A percentile compares a stretch with the other conserved stretches of the same genome.
Evolutionary conservation across 2,888 invertebrate genomes (phyloP).

Genomic region (Agonopterix subpropinquella): DNA sequence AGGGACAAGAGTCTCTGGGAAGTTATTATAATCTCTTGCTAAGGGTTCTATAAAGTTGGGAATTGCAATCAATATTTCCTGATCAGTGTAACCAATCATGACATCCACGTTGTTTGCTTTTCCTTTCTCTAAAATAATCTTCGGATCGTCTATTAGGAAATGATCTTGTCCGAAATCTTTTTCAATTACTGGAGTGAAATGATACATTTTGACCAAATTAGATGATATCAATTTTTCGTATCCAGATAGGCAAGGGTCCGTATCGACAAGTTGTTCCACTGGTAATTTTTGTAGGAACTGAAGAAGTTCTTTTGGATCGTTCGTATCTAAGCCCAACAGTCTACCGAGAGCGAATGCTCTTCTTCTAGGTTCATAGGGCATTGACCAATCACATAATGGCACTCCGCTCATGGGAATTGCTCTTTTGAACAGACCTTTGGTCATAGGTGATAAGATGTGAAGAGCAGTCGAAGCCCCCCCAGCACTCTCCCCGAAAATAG

Average conservation of each 20-base stretch:
- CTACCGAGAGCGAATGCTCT: constrained; percentile 23
- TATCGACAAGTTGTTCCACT: constrained; percentile 18
- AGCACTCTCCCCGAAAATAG: constrained; percentile 43
- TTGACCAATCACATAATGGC: constrained; percentile 23
- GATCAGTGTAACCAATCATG: constrained; percentile 80
- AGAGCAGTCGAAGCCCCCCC: constrained; percentile 29
- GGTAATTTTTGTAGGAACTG: constrained; percentile 26
- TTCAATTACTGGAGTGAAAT: constrained; percentile 43
- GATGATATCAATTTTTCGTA: constrained; percentile 32
- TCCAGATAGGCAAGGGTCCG: constrained; percentile 18
- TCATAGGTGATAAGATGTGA: constrained; percentile 41
- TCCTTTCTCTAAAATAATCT: constrained; percentile 45
- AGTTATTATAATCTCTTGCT: constrained; percentile 21
- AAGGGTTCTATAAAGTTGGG: constrained; percentile 1
- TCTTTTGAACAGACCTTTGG: constrained; percentile 38
- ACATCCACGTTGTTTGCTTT: constrained; percentile 74
- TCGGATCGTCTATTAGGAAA: constrained; percentile 32
- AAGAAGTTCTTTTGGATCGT: constrained; percentile 21
- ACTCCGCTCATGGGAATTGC: constrained; percentile 43
- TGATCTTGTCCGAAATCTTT: constrained; percentile 37
- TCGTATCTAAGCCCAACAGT: constrained; percentile 21
- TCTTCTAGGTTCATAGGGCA: constrained; percentile 17
- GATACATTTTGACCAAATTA: constrained; percentile 28
- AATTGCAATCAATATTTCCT: constrained; percentile 68
- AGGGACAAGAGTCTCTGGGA: constrained; percentile 35